phyloP scores from a whole-genome alignment of 1,140 invertebrate genomes.

The Magallana angulata region DNA sequence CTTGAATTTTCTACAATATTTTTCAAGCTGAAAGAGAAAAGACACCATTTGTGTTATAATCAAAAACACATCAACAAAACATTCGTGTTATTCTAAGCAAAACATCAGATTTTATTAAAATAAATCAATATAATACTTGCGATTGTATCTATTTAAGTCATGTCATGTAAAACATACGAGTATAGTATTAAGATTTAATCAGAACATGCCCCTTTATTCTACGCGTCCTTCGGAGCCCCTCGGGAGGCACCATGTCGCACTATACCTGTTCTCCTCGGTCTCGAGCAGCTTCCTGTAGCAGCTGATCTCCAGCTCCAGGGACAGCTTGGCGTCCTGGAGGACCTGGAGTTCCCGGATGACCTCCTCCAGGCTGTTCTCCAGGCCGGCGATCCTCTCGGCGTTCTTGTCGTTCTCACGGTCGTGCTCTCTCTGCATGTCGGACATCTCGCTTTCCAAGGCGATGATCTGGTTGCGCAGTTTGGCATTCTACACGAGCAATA shows the following conservation, averaged over 20 bases:
- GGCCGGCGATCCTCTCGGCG: slow-evolving; percentile 66
- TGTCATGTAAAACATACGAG: too few relatives aligned
- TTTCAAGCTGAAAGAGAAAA: slow-evolving; percentile 36
- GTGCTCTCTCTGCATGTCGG: slow-evolving; percentile 73
- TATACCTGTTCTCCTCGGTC: slow-evolving; percentile 74
- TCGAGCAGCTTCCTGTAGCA: slow-evolving; percentile 79
- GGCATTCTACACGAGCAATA: slow-evolving; percentile 49
- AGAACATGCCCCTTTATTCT: too few relatives aligned
- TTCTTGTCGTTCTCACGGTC: slow-evolving; percentile 59
- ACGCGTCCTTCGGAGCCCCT: neutral
- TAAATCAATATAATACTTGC: too few relatives aligned
- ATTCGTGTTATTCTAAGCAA: too few relatives aligned
- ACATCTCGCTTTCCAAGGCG: slow-evolving; percentile 60
- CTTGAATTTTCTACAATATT: slow-evolving; percentile 42
- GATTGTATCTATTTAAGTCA: too few relatives aligned
- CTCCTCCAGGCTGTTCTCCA: slow-evolving; percentile 77
- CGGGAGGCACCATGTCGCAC: too few relatives aligned
- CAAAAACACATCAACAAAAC: too few relatives aligned
- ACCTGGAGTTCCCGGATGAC: slow-evolving; percentile 79
- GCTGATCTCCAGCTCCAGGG: slow-evolving; percentile 77
- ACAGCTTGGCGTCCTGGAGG: slow-evolving; percentile 79
- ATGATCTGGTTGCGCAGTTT: slow-evolving; percentile 40
- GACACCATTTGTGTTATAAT: neutral
- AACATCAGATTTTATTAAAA: too few relatives aligned
- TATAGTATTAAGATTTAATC: too few relatives aligned